Conservation (phyloP, 2,888 invertebrate genomes). For the Spilosoma lubricipeda region DNA sequence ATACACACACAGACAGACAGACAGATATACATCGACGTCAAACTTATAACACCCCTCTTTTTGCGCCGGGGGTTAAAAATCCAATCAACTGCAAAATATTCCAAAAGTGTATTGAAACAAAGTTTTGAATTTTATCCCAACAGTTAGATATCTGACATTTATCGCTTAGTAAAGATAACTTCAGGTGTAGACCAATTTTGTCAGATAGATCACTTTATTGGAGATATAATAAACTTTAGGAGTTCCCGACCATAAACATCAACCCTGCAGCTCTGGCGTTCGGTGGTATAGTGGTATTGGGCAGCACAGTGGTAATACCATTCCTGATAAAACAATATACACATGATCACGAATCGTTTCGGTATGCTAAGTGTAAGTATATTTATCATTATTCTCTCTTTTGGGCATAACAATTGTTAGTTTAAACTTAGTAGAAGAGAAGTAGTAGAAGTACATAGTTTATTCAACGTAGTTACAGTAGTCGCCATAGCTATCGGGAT, state of each 20-base stretch:
- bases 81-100: neutral
- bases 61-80: no score
- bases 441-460: neutral
- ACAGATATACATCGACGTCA: no score
- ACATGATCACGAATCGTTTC: neutral
- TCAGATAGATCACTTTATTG: neutral
- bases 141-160: neutral
- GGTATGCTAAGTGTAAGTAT: slow-evolving; percentile 7
- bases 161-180: no score
- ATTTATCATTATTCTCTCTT: neutral
- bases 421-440: neutral
- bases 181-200: no score
- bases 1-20: no score
- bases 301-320: slow-evolving; percentile 5
- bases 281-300: neutral
- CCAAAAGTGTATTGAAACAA: neutral
- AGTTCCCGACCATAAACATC: slow-evolving; percentile 82
- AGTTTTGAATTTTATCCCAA: neutral
- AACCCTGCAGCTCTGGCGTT: slow-evolving; percentile 12
- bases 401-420: neutral
- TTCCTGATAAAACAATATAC: slow-evolving; percentile 5
- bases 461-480: neutral
- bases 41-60: no score
- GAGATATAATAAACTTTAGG: slow-evolving; percentile 54
- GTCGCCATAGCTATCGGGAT: neutral